Conservation (phyloP, 2,113 vertebrate genomes). For the Mesitornis unicolor region DNA sequence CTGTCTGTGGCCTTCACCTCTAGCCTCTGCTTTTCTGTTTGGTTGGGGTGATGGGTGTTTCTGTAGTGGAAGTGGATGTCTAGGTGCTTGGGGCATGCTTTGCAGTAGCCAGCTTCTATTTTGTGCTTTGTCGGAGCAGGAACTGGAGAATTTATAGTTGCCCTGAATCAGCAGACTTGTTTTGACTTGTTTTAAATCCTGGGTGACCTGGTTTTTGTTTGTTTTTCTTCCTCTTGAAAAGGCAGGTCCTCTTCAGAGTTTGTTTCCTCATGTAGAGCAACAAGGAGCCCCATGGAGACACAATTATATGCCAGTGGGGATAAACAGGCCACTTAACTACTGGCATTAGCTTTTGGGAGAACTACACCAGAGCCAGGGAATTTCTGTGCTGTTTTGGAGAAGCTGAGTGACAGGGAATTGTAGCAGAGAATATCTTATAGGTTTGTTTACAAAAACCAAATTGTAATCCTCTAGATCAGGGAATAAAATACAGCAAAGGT, state of each 20-base stretch:
- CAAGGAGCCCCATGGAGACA: not conserved
- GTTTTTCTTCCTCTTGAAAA: not conserved
- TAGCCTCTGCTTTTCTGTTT: not conserved
- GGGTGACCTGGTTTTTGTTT: not conserved
- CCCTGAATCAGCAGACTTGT: not conserved
- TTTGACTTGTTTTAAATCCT: not conserved
- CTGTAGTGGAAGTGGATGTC: not conserved
- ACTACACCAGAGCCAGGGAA: not conserved
- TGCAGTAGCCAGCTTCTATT: not conserved
- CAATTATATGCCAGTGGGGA: not conserved
- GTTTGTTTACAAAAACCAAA: not conserved
- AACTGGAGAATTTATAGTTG: not conserved
- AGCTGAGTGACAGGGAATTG: not conserved
- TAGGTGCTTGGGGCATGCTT: not conserved
- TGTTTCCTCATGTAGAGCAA: not conserved
- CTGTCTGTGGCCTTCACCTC: not conserved
- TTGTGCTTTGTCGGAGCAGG: not conserved
- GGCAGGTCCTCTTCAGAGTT: not conserved
- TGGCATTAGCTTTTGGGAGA: not conserved
- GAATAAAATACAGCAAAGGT: not conserved
- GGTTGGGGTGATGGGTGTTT: accelerated
- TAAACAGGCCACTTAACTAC: not conserved
- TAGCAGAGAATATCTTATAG: not conserved
- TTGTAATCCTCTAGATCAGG: not conserved
- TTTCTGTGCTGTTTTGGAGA: not conserved